Evolutionary conservation across 2,113 vertebrate species (phyloP).

Genomic region (Atlantisia rogersi): DNA sequence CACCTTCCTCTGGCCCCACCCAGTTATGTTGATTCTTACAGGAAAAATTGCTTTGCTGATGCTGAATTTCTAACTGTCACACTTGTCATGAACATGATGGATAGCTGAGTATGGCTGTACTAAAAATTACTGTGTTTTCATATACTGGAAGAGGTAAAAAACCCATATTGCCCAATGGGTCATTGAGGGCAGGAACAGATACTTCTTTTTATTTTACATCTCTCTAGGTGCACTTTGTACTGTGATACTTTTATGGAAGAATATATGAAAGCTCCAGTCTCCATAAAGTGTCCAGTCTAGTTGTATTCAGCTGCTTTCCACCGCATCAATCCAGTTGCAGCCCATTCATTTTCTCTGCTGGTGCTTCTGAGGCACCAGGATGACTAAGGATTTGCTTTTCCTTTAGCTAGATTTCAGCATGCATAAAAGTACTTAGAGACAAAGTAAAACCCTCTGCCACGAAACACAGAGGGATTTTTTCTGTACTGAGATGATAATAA

Average conservation of each 20-base stretch:
- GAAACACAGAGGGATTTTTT: background rate
- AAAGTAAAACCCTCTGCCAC: background rate
- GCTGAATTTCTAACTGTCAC: background rate
- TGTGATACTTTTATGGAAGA: background rate
- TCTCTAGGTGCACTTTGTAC: background rate
- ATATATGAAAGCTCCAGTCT: background rate
- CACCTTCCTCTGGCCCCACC: rapidly evolving
- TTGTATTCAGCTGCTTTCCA: background rate
- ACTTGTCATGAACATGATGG: background rate
- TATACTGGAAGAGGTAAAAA: background rate
- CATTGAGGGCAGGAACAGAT: background rate
- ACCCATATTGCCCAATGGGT: background rate
- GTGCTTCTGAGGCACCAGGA: background rate
- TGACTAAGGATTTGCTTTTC: background rate
- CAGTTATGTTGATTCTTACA: background rate
- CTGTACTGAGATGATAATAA: background rate
- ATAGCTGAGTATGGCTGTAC: background rate
- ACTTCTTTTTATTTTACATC: background rate
- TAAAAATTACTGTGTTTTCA: background rate
- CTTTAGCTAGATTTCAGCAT: background rate
- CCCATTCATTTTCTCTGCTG: background rate
- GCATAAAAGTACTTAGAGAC: background rate
- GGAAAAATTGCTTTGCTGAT: background rate
- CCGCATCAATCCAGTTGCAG: background rate
- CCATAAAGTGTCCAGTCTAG: background rate